Evolutionary conservation across 2,888 invertebrate species (phyloP), one percentile per base, ranked within the genome.

Genomic region (Latrodectus hesperus): DNA sequence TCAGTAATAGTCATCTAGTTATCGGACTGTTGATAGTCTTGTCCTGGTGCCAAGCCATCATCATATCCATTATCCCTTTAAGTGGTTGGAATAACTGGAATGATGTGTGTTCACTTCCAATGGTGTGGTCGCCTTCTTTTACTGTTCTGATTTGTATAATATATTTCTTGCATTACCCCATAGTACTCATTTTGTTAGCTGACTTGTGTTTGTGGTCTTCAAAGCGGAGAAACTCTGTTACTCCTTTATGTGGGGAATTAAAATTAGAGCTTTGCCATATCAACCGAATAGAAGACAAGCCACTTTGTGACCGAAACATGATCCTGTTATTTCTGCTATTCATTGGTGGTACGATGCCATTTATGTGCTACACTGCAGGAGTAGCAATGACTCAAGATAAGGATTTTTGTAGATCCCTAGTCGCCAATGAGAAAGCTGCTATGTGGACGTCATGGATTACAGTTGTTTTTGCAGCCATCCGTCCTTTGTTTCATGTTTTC

Each of bases 161-260:
- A 22, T 88, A 88, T 51, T 83, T 83, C 12, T 38, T 88, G 9
- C 88, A 88, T 53, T 82, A 83, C 11, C 78, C 88, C 2, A 78
- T 88, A 26, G 74, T 88, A 9, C 38, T 88, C 16, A 78, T 83
- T 9, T 26, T 88, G 6, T 65, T 88, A 9, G 71, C 77, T 9
- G 83, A 88, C 9, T 65, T 83, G 0, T 83, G 82, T 17, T 53
- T 82, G 12, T 60, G 71, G 71, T 72, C 71, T 60, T 80, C 71
- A 26, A 80, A 80, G 60, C 53, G 64, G 16, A 55, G 80, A 55
- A 71, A 51, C 12, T 68, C 83, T 9, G 49, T 75, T 22, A 22
- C 51, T 22, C 75, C 83, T n/a, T 26, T 68, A 4, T n/a, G 26
- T 17, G 8, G 55, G 6, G n/a, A 51, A 11, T 26, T 17, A 22